phyloP scores from a whole-genome alignment of 2,113 vertebrate species.

The Cryptomyrus ogoouensis region DNA sequence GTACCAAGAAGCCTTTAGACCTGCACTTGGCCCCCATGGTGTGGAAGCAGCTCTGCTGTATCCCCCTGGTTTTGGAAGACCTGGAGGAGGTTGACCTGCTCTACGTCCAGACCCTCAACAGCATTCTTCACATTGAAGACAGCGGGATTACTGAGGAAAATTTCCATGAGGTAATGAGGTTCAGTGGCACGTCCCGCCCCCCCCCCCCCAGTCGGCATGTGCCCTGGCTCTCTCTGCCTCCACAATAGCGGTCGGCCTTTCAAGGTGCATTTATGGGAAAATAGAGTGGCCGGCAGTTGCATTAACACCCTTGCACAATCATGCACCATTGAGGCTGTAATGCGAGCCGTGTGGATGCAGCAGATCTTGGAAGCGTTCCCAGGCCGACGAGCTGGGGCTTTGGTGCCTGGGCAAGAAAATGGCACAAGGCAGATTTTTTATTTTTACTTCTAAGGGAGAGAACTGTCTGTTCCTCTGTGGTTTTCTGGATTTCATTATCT shows the following conservation, averaged over 20 bases:
- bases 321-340: background rate
- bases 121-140: constrained; percentile 89
- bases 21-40: constrained; percentile 76
- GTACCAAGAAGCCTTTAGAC: constrained; percentile 79
- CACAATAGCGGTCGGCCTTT: background rate
- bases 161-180: constrained; percentile 70
- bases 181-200: background rate
- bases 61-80: constrained; percentile 74
- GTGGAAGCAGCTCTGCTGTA: constrained; percentile 80
- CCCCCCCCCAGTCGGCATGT: background rate
- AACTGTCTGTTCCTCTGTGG: background rate
- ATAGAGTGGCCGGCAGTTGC: background rate
- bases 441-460: background rate
- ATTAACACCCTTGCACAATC: background rate
- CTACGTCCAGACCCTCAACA: constrained; percentile 78
- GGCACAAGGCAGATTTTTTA: background rate
- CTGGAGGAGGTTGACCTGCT: constrained; percentile 79
- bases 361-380: constrained; percentile 8
- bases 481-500: background rate
- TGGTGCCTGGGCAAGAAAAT: background rate
- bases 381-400: background rate
- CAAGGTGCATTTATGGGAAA: background rate
- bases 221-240: background rate
- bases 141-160: constrained; percentile 78
- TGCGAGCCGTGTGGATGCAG: background rate